Conservation (phyloP, 2,113 vertebrate genomes). For the Vulpes ferrilata region DNA sequence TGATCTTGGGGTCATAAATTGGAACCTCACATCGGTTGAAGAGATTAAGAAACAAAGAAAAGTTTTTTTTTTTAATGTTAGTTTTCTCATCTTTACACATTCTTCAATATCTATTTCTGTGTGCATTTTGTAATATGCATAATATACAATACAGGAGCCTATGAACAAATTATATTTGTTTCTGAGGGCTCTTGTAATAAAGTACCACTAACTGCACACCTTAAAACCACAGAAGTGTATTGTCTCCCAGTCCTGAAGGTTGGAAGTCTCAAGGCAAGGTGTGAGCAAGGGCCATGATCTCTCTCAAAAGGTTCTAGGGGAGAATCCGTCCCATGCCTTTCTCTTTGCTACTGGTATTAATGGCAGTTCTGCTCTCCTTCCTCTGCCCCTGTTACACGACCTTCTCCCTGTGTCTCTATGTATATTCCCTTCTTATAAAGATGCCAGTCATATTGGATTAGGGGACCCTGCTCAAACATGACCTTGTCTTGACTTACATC, state of each 20-base stretch:
- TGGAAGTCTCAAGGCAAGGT: not conserved
- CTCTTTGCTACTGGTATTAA: not conserved
- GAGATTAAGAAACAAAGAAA: not conserved
- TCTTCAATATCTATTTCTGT: not conserved
- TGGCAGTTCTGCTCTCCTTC: not conserved
- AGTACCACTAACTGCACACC: not conserved
- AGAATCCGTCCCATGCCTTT: not conserved
- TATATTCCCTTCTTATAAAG: slow-evolving; percentile 5
- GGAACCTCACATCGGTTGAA: not conserved
- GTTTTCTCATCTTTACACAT: not conserved
- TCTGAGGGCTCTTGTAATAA: not conserved
- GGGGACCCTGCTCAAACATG: not conserved
- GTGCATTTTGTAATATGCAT: not conserved
- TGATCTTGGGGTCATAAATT: not conserved
- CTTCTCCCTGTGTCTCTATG: not conserved
- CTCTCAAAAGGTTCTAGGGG: not conserved
- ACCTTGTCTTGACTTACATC: not conserved
- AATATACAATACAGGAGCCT: not conserved
- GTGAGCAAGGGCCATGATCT: not conserved
- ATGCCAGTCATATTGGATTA: not conserved
- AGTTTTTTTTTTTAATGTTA: not conserved
- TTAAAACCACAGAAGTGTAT: not conserved
- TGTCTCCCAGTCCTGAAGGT: not conserved
- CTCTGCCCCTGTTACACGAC: not conserved
- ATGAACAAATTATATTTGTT: not conserved